Percentiles rank a stretch among this genome's conserved stretches.
phyloP scores from a whole-genome alignment of 2,797 vertebrate genomes.

The Setipinna tenuifilis region DNA sequence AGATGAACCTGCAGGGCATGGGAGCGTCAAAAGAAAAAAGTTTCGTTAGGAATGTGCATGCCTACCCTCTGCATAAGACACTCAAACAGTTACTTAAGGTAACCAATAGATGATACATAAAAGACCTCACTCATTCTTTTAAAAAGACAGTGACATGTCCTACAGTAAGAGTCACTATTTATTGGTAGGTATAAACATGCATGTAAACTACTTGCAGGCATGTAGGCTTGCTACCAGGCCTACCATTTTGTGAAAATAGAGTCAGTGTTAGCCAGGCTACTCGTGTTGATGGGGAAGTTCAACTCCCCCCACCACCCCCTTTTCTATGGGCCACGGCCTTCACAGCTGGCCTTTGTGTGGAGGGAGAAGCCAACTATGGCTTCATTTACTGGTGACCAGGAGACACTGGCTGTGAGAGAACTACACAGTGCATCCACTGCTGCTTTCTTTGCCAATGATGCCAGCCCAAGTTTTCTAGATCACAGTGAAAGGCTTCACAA shows the following conservation, averaged over 20 bases:
- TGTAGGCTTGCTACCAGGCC: neutral
- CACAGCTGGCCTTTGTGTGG: conserved; percentile 10
- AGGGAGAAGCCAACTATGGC: neutral
- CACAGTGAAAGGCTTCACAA: conserved; percentile 20
- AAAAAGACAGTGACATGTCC: neutral
- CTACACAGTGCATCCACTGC: neutral
- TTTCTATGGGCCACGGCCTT: neutral
- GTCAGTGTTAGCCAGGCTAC: neutral
- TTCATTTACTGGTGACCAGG: neutral
- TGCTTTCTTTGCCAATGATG: neutral
- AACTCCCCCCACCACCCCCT: neutral
- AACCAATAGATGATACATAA: neutral
- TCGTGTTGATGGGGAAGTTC: neutral
- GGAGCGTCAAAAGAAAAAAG: neutral
- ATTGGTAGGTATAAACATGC: neutral
- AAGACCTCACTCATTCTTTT: neutral
- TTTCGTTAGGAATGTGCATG: neutral
- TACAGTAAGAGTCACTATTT: neutral
- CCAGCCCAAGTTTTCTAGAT: conserved; percentile 1
- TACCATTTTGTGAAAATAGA: neutral
- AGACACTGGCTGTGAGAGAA: neutral
- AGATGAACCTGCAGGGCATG: conserved; percentile 57
- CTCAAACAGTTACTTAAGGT: neutral
- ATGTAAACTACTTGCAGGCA: neutral
- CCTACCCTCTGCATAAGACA: neutral